Evolutionary conservation across 2,888 invertebrate species (phyloP).

Genomic region (Eretmocerus hayati): DNA sequence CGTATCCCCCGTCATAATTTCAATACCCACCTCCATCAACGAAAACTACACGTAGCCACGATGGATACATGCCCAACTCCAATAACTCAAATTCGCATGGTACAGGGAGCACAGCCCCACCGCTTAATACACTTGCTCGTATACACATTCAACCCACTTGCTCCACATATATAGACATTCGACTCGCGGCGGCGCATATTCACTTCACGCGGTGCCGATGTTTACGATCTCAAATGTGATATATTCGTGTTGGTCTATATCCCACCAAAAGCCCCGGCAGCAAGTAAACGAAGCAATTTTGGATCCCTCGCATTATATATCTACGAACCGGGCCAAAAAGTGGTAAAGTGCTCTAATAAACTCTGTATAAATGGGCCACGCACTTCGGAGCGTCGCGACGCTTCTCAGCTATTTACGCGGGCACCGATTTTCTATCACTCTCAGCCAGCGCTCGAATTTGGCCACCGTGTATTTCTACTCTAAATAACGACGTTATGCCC

Average conservation of each 20-base stretch:
- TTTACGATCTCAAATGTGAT: too few species aligned
- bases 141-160: too few species aligned
- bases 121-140: too few species aligned
- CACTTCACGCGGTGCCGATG: background rate
- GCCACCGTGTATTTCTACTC: conserved; percentile 16
- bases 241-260: background rate
- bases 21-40: too few species aligned
- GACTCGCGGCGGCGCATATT: too few species aligned
- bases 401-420: background rate
- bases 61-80: too few species aligned
- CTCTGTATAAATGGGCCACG: background rate
- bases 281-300: conserved; percentile 13
- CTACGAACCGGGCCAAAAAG: conserved; percentile 7
- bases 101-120: too few species aligned
- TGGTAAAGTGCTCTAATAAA: conserved; percentile 14
- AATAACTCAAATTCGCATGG: too few species aligned
- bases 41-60: too few species aligned
- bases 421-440: conserved; percentile 7
- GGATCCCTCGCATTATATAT: conserved; percentile 16
- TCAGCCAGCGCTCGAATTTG: conserved; percentile 1
- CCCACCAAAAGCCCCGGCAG: background rate
- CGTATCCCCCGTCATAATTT: too few species aligned
- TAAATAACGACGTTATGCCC: conserved; percentile 12
- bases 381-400: background rate
- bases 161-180: too few species aligned